Conservation (phyloP, 2,113 vertebrate species). For the Piprites chloris region DNA sequence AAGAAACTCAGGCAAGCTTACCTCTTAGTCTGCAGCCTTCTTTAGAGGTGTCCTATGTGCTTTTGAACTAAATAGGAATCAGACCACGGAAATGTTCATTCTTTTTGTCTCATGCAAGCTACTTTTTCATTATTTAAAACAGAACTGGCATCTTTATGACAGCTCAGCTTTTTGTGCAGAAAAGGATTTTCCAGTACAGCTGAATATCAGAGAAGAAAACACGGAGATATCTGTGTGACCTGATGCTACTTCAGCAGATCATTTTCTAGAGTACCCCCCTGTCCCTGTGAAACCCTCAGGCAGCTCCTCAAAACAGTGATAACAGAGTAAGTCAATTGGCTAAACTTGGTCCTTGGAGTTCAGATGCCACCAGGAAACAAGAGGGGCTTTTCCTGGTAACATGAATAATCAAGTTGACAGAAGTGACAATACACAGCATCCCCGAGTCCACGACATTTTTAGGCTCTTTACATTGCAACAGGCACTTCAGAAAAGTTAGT, state of each 20-base stretch:
- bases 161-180: neutral
- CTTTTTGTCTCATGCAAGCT: neutral
- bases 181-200: neutral
- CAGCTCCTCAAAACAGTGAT: neutral
- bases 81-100: neutral
- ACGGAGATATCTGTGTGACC: neutral
- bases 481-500: neutral
- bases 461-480: neutral
- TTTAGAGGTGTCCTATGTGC: neutral
- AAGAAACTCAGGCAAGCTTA: neutral
- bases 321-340: neutral
- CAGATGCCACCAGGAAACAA: neutral
- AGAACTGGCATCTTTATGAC: neutral
- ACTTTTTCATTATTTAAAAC: neutral
- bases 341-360: neutral
- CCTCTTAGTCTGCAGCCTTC: neutral
- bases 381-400: neutral
- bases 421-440: neutral
- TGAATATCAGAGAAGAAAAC: neutral
- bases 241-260: neutral
- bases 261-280: neutral
- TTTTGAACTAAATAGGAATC: neutral
- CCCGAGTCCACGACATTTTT: neutral
- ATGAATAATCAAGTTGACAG: neutral
- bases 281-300: neutral